Percentiles rank a stretch among this genome's conserved stretches.
Conservation (phyloP, 2,888 invertebrate genomes). For the Molanna angustata region DNA sequence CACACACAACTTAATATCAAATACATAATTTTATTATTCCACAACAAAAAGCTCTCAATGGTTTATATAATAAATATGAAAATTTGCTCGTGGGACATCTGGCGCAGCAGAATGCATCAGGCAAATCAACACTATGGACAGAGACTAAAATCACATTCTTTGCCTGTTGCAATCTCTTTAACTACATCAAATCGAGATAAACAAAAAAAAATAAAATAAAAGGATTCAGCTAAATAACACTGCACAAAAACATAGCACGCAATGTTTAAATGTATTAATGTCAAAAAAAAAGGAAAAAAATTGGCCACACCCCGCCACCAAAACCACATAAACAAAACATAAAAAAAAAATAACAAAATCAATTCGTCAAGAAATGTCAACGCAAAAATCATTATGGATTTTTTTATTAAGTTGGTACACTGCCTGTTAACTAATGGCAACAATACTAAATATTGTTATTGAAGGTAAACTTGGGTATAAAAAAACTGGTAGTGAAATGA, state of each 20-base stretch:
- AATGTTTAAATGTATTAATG: constrained; percentile 26
- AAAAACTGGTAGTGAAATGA: no score
- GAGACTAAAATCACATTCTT: not conserved
- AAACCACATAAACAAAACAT: constrained; percentile 20
- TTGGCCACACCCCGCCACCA: constrained; percentile 30
- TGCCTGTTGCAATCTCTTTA: constrained; percentile 15
- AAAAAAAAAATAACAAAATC: constrained; percentile 15
- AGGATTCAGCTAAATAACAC: constrained; percentile 26
- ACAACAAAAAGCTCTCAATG: no score
- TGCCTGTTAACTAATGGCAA: no score
- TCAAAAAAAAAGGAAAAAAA: constrained; percentile 19
- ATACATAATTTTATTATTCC: no score
- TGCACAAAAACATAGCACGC: constrained; percentile 29
- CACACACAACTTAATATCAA: constrained; percentile 25
- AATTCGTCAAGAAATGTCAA: constrained; percentile 5
- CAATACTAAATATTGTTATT: no score
- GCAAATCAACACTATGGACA: constrained; percentile 2
- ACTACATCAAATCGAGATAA: constrained; percentile 17
- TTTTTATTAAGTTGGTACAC: no score
- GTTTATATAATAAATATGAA: no score
- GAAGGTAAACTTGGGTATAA: no score
- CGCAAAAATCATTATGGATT: no score
- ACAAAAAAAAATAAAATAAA: constrained; percentile 22
- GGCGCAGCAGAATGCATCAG: constrained; percentile 14
- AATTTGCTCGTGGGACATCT: constrained; percentile 4